Evolutionary conservation across 2,888 invertebrate species (phyloP).

Genomic region (Thelaira solivaga): DNA sequence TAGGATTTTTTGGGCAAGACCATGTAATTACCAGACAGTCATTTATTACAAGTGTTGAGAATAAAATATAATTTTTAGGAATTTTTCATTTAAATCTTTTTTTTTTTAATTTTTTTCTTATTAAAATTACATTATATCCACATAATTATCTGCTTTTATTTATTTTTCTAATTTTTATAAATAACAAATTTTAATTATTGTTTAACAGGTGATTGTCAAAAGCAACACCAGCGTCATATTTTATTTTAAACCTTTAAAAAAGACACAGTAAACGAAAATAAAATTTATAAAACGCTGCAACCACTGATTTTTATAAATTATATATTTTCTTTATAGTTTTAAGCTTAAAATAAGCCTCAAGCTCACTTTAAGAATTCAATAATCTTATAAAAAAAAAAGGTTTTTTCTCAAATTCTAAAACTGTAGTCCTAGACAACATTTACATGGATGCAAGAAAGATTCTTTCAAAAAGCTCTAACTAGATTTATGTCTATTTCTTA

Average conservation of each 20-base stretch:
- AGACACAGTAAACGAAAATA: background rate
- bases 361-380: no score
- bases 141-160: background rate
- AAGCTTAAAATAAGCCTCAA: no score
- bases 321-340: no score
- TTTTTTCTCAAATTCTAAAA: no score
- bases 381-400: no score
- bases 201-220: conserved; percentile 44
- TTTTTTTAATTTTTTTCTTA: conserved; percentile 28
- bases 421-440: no score
- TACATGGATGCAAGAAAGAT: no score
- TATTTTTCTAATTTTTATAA: background rate
- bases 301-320: no score
- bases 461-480: no score
- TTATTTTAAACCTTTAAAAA: background rate
- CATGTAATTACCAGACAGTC: conserved; percentile 33
- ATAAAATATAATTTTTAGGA: background rate
- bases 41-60: conserved; percentile 35
- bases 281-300: background rate
- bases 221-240: conserved; percentile 24
- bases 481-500: no score
- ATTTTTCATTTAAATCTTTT: conserved; percentile 26
- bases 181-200: conserved; percentile 35
- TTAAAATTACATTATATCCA: conserved; percentile 16
- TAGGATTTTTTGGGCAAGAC: conserved; percentile 25